Conservation (phyloP, 2,113 vertebrate genomes). For the Bos taurus region DNA sequence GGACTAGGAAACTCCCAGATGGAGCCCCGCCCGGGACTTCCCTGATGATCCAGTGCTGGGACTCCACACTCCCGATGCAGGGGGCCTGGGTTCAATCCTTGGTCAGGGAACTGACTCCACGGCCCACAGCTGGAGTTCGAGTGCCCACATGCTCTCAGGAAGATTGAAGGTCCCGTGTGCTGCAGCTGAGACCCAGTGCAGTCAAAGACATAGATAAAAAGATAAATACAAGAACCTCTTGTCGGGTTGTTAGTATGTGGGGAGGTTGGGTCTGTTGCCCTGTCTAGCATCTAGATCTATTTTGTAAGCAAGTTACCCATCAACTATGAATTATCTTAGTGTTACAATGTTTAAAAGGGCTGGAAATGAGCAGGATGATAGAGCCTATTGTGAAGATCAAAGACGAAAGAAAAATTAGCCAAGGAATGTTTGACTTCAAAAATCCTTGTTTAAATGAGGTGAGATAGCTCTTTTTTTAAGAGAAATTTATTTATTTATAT, state of each 20-base stretch:
- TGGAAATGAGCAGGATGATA: not conserved
- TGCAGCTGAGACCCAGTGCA: not conserved
- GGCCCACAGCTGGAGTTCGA: not conserved
- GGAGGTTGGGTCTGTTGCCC: not conserved
- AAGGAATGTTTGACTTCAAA: not conserved
- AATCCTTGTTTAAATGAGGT: not conserved
- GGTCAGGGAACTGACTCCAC: not conserved
- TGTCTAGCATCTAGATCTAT: not conserved
- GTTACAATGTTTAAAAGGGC: not conserved
- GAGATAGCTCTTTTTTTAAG: not conserved
- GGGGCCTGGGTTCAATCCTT: not conserved
- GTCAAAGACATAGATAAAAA: not conserved
- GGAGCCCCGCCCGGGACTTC: not conserved
- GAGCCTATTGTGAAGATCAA: not conserved
- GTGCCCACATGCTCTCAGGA: not conserved
- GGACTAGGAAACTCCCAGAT: not conserved
- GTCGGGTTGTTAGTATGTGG: not conserved
- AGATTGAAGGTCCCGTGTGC: not conserved
- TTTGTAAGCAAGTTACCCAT: not conserved
- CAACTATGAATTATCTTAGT: not conserved
- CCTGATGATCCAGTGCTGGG: not conserved
- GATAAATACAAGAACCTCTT: not conserved
- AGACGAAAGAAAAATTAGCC: not conserved
- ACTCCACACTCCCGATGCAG: not conserved
- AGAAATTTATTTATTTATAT: not conserved